Evolutionary conservation across 2,888 invertebrate genomes (phyloP), one percentile per base, ranked within the genome.

Genomic region (Chrysolina haemoptera): DNA sequence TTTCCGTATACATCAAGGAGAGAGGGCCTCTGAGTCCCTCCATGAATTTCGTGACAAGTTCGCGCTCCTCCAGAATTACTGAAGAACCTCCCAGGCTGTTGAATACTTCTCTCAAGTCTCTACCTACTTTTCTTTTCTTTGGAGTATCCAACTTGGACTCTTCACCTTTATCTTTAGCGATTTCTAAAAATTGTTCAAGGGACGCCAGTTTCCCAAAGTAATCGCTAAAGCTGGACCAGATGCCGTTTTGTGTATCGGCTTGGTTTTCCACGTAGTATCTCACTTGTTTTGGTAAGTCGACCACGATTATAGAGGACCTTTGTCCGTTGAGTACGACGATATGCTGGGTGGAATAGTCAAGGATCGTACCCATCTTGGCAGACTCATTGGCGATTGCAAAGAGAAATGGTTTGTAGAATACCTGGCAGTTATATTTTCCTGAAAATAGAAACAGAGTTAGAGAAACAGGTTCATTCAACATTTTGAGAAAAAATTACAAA

Each of bases 181-280:
- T 4, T 70, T 74, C 43, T n/a, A 70, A 16, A 0, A 74, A n/a
- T 5, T 22, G 22, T 46, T 46, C 0, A 1, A 71, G n/a, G 0
- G 73, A 75, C 2, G 67, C 12, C 8, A 71, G n/a, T 11, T 64
- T 68, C 16, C 68, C 10, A 11, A 77, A 68, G 48, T 68, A 77
- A 2, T 64, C 67, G 1, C 62, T 43, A n/a, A 75, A 74, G 41
- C 22, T 63, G 27, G 40, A 22, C 71, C 70, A 75, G 10, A 68
- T 59, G 18, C 59, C 16, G 27, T 46, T 59, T 2, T n/a, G 11
- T 43, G 64, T 20, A 3, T 9, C 5, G 0, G 41, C 5, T 1
- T 66, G 14, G 14, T 0, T 18, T 9, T 27, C n/a, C 18, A 66
- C 6, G 16, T 22, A 35, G 50, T 66, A 66, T 0, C 53, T 9